Evolutionary conservation across 1,140 invertebrate genomes (phyloP), one percentile per base, ranked within the genome.

Genomic region (Ceratoteleas bidentatus): DNA sequence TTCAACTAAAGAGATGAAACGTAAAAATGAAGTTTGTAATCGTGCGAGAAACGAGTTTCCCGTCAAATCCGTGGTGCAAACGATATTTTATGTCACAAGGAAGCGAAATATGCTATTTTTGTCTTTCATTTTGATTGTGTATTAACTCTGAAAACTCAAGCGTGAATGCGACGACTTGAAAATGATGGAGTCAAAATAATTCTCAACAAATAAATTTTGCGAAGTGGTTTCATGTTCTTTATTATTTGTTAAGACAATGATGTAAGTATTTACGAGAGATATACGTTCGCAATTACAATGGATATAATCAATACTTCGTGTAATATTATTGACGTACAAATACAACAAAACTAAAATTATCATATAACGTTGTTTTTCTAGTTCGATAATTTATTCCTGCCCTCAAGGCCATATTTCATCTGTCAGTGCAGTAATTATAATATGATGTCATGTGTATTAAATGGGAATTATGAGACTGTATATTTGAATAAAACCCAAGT

Each of bases 281-380:
- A 90, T 87, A 90, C 85, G 83, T 87, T 90, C 88, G 81, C 86
- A 90, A 88, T 88, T 89, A 87, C 88, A 89, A 85, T 81, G 81
- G 86, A n/a, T n/a, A 87, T 89, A 88, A 88, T 89, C 84, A 88
- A 88, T 90, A 85, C 85, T 90, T 89, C 87, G 65, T 87, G 79
- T 85, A 90, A 87, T 87, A 85, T 86, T 88, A 91, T 88, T 89
- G 87, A 87, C 87, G 90, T 91, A 91, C 87, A 91, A 90, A 91
- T 90, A 90, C 85, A 91, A 88, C 84, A 86, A 78, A 91, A 89
- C 86, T 89, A 89, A 89, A 90, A 88, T 86, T 88, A 90, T 85
- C 14, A 74, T 88, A 85, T 86, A 87, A 87, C 83, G 81, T 86
- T 85, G 84, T 64, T 66, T 62, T 81, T 84, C 77, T 83, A 85